phyloP scores from a whole-genome alignment of 2,888 invertebrate species.

The Anthophora plumipes region DNA sequence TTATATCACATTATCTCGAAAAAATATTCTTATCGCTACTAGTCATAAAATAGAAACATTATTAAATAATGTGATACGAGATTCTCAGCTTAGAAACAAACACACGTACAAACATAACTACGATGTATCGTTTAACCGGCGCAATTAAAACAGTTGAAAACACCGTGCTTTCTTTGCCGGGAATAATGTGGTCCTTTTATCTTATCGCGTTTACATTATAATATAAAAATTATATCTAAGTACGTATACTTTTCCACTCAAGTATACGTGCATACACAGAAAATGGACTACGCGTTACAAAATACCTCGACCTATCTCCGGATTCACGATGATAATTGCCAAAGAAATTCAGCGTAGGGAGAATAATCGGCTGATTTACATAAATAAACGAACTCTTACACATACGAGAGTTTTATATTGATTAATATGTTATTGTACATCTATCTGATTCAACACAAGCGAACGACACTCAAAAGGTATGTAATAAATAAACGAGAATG shows the following conservation, averaged over 20 bases:
- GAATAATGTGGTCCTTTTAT: background rate
- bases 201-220: conserved; percentile 22
- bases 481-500: conserved; percentile 38
- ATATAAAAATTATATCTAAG: background rate
- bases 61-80: background rate
- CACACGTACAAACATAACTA: background rate
- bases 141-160: background rate
- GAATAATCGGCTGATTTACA: background rate
- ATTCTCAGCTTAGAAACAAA: background rate
- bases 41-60: background rate
- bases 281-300: background rate
- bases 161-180: background rate
- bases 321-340: background rate
- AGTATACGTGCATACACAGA: background rate
- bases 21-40: background rate
- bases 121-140: background rate
- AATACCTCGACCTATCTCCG: background rate
- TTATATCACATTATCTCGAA: background rate
- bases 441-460: conserved; percentile 4
- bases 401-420: background rate
- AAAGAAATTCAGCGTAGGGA: conserved; percentile 2
- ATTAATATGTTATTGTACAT: background rate
- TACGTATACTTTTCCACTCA: background rate
- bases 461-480: background rate
- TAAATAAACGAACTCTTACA: background rate